Conservation (phyloP, 2,113 vertebrate species). For the Cyanoderma ruficeps region DNA sequence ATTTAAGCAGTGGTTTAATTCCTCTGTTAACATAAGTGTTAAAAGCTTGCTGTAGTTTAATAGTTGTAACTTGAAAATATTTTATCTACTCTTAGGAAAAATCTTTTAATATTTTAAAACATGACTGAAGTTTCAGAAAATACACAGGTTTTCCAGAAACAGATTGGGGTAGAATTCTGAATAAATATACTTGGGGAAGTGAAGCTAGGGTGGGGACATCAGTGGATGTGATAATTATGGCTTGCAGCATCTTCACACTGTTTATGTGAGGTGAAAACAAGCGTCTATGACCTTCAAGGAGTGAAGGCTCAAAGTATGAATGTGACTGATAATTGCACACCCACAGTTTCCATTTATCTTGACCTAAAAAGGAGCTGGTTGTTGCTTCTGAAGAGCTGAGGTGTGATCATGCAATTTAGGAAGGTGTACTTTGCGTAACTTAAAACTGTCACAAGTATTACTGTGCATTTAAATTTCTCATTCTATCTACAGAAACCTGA, state of each 20-base stretch:
- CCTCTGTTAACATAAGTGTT: background rate
- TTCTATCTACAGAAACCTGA: background rate
- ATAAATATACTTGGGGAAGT: background rate
- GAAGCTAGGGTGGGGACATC: background rate
- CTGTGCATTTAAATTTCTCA: background rate
- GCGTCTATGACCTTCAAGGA: background rate
- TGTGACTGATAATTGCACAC: background rate
- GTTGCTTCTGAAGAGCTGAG: background rate
- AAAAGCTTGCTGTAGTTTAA: background rate
- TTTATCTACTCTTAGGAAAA: background rate
- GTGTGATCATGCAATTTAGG: background rate
- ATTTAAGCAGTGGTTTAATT: background rate
- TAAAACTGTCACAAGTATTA: background rate
- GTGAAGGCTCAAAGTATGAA: background rate
- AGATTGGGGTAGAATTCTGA: background rate
- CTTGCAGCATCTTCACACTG: background rate
- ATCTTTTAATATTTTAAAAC: background rate
- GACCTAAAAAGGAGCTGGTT: background rate
- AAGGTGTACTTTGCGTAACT: background rate
- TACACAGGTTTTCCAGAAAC: background rate
- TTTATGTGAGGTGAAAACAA: background rate
- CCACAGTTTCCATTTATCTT: background rate
- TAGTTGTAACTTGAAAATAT: background rate
- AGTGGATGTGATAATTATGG: background rate
- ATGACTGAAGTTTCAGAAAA: background rate